Conservation (phyloP, 2,888 invertebrate species). For the Agrochola circellaris region DNA sequence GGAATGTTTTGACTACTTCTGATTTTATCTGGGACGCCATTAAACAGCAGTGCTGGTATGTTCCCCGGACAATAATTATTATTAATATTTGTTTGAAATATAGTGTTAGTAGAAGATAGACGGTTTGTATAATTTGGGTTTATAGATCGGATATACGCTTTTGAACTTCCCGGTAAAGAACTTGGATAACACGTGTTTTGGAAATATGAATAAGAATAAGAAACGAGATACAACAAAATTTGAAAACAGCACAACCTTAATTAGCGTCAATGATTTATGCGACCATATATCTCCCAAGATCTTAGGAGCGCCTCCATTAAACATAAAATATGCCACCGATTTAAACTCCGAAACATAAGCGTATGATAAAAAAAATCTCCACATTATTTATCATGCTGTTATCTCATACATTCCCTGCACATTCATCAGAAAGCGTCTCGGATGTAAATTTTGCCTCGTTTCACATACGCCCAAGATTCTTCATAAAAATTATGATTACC, state of each 20-base stretch:
- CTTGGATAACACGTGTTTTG: constrained; percentile 9
- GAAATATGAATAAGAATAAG: constrained; percentile 18
- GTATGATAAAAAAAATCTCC: constrained; percentile 65
- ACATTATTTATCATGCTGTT: constrained; percentile 71
- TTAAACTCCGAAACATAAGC: constrained; percentile 64
- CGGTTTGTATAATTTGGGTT: neutral
- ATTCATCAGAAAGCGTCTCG: constrained; percentile 69
- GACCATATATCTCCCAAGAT: constrained; percentile 56
- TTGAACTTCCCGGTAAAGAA: constrained; percentile 6
- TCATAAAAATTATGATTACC: constrained; percentile 87
- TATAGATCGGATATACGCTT: constrained; percentile 15
- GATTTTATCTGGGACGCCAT: constrained; percentile 27
- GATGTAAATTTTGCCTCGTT: constrained; percentile 71
- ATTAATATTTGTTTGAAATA: constrained; percentile 21
- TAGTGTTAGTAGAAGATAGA: neutral
- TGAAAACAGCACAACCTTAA: constrained; percentile 44
- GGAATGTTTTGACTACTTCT: constrained; percentile 16
- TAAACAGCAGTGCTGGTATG: constrained; percentile 5
- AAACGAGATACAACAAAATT: constrained; percentile 33
- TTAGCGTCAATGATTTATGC: constrained; percentile 56
- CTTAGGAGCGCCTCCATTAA: constrained; percentile 60
- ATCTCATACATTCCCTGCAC: constrained; percentile 67
- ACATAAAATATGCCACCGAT: constrained; percentile 65
- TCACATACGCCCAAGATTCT: constrained; percentile 69
- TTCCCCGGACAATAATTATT: constrained; percentile 6